phyloP scores from a whole-genome alignment of 2,888 invertebrate genomes.

The Incurvaria masculella region DNA sequence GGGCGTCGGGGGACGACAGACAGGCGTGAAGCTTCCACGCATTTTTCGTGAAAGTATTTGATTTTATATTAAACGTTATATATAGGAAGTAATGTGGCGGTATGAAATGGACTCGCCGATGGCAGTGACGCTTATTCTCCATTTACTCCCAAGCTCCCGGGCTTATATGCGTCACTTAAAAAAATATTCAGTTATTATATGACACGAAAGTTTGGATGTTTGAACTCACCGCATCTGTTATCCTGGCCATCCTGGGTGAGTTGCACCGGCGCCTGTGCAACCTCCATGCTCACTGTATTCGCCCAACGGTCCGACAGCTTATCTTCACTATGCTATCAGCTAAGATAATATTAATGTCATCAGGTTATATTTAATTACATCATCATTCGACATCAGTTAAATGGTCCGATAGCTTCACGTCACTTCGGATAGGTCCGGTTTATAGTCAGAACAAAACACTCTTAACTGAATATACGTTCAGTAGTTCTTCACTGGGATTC shows the following conservation, averaged over 20 bases:
- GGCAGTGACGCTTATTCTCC: conserved; percentile 9
- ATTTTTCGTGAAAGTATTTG: background rate
- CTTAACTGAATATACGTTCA: too few species aligned
- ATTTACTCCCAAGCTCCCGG: conserved; percentile 5
- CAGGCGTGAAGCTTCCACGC: too few species aligned
- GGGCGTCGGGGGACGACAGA: too few species aligned
- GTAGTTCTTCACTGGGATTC: too few species aligned
- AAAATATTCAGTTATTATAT: conserved; percentile 3
- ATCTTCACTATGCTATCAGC: conserved; percentile 15
- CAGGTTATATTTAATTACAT: too few species aligned
- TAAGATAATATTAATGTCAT: conserved; percentile 24
- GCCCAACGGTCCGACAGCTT: background rate
- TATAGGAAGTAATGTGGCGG: background rate
- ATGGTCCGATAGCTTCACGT: too few species aligned
- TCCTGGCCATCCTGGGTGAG: conserved; percentile 47
- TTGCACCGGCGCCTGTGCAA: conserved; percentile 45
- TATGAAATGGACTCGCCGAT: conserved; percentile 4
- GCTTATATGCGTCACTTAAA: conserved; percentile 3
- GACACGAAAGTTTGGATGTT: conserved; percentile 3
- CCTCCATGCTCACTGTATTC: conserved; percentile 33
- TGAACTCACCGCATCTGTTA: conserved; percentile 22
- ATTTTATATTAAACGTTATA: background rate
- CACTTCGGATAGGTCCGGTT: too few species aligned
- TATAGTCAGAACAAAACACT: too few species aligned
- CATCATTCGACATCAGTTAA: too few species aligned